Base-by-base conservation (phyloP, 92 coral and sea anemone genomes). In the Parazoanthus atlanticus region DNA sequence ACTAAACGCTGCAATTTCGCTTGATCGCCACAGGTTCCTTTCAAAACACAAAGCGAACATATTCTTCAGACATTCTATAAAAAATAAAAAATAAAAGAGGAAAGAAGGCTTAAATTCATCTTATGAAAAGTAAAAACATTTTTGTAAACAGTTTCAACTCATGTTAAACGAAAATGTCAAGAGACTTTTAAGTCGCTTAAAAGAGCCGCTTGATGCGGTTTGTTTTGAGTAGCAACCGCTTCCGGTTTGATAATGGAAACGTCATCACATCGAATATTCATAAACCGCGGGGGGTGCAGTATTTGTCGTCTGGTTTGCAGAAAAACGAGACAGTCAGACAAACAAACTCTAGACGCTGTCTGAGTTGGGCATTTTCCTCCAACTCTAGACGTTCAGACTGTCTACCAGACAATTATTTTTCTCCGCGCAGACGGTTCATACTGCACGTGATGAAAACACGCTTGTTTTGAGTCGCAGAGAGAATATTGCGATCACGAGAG, bases 241-340 rank as follows among this genome's bases (percentile, higher is more conserved):
- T 82, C 86, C 86, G 86, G 76, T 66, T 19, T 49, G 47, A 36
- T 65, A 41, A 66, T 64, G 36, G 33, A 3, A 31, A 82, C 86
- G 76, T 82, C 86, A 82, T 31, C 76, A 65, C 46, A 80, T 82
- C 79, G 78, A 84, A 84, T 84, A 84, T 84, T 70, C 61, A 84
- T 84, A 29, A 84, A 43, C 78, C 66, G 64, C 87, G 79, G 87
- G 87, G 87, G 87, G 87, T 69, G 11, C 61, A 10, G 77, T 84
- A 84, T 84, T 84, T 74, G 79, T 19, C 76, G 87, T 84, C 87
- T 84, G 87, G 87, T 84, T 84, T 46, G 87, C 61, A 69, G 78
- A 84, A 84, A 82, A 84, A 84, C 87, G 87, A 84, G 87, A 84
- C 87, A 84, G 87, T 84, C 87, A 84, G 87, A 84, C 87, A 84